Conservation (phyloP, 2,888 invertebrate species). For the Coelogynopora nodosa region DNA sequence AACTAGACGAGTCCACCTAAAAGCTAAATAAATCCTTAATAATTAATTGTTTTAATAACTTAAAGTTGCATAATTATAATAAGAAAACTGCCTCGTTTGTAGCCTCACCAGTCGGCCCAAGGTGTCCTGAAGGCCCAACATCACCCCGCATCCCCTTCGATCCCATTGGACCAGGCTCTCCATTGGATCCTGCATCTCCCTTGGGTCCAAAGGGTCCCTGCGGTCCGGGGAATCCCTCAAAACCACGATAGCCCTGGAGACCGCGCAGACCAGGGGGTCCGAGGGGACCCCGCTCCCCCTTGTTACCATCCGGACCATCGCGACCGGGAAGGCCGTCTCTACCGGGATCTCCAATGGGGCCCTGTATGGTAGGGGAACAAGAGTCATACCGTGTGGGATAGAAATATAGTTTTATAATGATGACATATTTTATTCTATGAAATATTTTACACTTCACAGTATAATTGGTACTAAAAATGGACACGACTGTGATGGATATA, state of each 20-base stretch:
- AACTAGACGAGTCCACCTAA: no score
- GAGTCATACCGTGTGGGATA: no score
- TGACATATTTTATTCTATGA: no score
- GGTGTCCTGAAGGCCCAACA: not conserved
- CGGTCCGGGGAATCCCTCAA: not conserved
- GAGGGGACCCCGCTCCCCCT: not conserved
- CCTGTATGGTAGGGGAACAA: not conserved
- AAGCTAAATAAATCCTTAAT: no score
- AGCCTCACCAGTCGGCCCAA: not conserved
- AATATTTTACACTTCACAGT: no score
- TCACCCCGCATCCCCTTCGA: not conserved
- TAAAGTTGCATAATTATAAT: no score
- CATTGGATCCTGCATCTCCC: not conserved
- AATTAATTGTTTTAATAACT: no score
- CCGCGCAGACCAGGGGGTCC: not conserved
- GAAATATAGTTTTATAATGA: no score
- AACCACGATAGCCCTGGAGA: not conserved
- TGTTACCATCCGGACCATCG: not conserved
- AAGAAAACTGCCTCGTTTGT: not conserved
- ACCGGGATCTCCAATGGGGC: not conserved
- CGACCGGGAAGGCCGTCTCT: not conserved
- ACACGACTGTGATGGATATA: no score
- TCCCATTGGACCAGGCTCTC: not conserved
- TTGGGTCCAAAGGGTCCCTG: not conserved
- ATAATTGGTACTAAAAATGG: no score